Evolutionary conservation across 2,113 vertebrate genomes (phyloP), one percentile per base, ranked within the genome.

Genomic region (Labeo rohita): DNA sequence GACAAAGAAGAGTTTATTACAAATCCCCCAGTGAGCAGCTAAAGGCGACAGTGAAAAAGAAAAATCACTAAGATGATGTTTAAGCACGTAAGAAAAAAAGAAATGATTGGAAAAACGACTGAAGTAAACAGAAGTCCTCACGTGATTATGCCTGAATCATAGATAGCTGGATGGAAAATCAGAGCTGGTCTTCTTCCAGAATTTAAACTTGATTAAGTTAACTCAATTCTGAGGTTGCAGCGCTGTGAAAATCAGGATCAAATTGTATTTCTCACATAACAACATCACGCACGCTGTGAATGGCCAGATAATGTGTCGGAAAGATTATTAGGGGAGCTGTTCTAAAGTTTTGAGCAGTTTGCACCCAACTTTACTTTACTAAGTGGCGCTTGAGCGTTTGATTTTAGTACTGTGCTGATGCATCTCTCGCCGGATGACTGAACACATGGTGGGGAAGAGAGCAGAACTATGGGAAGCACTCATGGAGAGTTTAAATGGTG

Each of bases 401-500:
- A 18, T 13, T 81, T 82, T 68, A 66, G 56, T 16, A 59, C 56
- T 23, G 78, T 63, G 78, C 78, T 47, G n/a, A 80, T 80, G 21
- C n/a, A 10, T 63, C 78, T 80, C 78, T 28, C 39, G 21, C 59
- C 11, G 78, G 78, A 80, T 66, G 61, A 49, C 13, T 66, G 59
- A 63, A 66, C 79, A 66, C 79, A 81, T 13, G 43, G 59, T 47
- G 45, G 59, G 56, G 79, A 47, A 47, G 59, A 45, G 43, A 66
- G 23, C 65, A 70, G 47, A 82, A 52, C 80, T 82, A 66, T 81
- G 80, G 28, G 63, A 70, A 82, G 63, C 11, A 36, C 78, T 78
- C 78, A 68, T 70, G 6, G 75, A 87, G 47, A 73, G 49, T 84
- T 79, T 85, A 34, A 63, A 70, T 86, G 76, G 79, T 61, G 45